These are phyloP conservation scores for Mamestra brassicae DNA, from an alignment of 2,888 invertebrate species.

Conservation along the genomic window DNA sequence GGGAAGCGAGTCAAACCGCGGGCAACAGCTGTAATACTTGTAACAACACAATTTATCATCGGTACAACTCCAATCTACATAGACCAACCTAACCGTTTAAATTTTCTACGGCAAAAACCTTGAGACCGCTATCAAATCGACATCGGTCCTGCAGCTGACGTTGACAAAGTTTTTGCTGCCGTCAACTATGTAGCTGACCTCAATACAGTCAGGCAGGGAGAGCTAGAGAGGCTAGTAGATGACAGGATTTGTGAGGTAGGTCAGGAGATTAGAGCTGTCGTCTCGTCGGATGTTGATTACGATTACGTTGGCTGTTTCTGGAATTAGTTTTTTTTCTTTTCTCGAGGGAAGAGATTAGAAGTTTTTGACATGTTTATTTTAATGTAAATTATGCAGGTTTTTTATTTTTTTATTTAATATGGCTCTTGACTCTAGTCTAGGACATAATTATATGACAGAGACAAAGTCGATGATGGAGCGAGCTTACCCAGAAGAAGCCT, in stretches of 20 bases:
- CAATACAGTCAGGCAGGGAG: conserved; percentile 39
- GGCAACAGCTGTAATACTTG: background rate
- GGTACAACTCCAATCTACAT: background rate
- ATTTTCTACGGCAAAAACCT: conserved; percentile 39
- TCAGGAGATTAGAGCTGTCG: conserved; percentile 38
- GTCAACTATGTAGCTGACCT: conserved; percentile 33
- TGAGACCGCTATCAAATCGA: conserved; percentile 49
- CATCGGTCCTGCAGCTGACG: conserved; percentile 51
- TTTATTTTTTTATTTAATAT: too few species aligned
- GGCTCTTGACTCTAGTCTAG: too few species aligned
- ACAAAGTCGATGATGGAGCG: too few species aligned
- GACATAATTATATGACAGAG: too few species aligned
- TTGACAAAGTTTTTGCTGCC: conserved; percentile 57
- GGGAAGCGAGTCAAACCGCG: background rate
- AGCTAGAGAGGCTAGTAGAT: conserved; percentile 11
- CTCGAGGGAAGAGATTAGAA: background rate
- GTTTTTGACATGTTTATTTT: background rate
- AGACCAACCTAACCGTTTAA: background rate
- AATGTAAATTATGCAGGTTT: background rate
- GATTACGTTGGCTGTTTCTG: background rate
- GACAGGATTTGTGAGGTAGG: conserved; percentile 42
- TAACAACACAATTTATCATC: background rate
- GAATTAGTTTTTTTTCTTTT: background rate
- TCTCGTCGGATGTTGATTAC: conserved; percentile 14
- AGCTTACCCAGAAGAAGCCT: too few species aligned